Base-by-base conservation (phyloP, 2,888 invertebrate genomes). In the Nowickia ferox region DNA sequence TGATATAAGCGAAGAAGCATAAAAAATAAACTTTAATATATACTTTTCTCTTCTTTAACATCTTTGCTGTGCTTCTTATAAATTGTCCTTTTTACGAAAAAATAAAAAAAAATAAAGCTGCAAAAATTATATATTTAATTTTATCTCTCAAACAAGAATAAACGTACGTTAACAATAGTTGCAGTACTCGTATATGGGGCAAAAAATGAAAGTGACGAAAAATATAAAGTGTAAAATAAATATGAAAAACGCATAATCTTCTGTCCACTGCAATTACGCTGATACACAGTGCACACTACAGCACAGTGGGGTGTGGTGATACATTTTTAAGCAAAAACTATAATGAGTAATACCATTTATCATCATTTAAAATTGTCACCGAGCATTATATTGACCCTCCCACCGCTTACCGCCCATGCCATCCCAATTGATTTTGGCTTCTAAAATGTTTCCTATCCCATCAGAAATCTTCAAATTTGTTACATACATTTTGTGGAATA, bases 191-290 rank as follows among this genome's bases (percentile, higher is more conserved):
- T 44, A 61, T 53, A 46, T 40, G 9, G 10, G 6, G 11, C 17
- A 51, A 53, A 61, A 42, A 53, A 40, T 11, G 22, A 76, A 22
- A 59, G 51, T 44, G 17, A 46, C 11, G 11, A 17, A 51, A 75
- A 15, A 42, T 48, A 4, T 13, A 17, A 75, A 65, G 69, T 6
- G 11, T 65, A 69, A 57, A 77, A 51, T 46, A 71, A 55, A 55
- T 40, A 30, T 53, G 40, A 48, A 46, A 19, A 76, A 71, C 51
- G 48, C 51, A 22, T 80, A 76, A 80, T 84, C 75, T 84, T 40
- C 84, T 80, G 80, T 72, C 80, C 76, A 84, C 48, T 63, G 65
- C 79, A 76, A 57, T 68, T 79, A 61, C 44, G 8, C 9, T 30
- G 5, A 30, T 6, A 30, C 30, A 30, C 30, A 30, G 30, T 5